These are phyloP conservation scores for Leptobrachium ailaonicum DNA, from an alignment of 2,113 vertebrate species.

Conservation along the genomic window DNA sequence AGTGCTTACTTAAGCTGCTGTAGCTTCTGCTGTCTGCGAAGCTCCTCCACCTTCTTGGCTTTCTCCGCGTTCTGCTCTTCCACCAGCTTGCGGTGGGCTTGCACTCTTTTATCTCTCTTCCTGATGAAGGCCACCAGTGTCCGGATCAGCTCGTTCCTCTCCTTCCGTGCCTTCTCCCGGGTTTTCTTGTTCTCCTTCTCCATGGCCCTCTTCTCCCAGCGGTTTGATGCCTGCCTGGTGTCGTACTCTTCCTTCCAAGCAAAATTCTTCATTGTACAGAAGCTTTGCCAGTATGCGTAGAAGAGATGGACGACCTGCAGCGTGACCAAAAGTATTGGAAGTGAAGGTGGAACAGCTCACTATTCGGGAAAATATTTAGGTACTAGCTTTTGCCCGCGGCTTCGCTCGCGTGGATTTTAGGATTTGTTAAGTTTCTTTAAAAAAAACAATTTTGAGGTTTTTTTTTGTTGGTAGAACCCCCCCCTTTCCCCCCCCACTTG, in stretches of 20 bases:
- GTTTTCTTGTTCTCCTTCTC: constrained; percentile 97
- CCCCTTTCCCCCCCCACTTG: too few relatives aligned
- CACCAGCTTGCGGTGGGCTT: constrained; percentile 86
- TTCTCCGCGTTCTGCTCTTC: constrained; percentile 94
- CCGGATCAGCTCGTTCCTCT: constrained; percentile 86
- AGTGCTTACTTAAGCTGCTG: constrained; percentile 82
- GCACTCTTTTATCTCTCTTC: constrained; percentile 88
- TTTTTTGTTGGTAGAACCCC: too few relatives aligned
- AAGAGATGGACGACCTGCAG: constrained; percentile 88
- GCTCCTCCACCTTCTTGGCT: constrained; percentile 80
- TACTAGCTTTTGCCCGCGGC: too few relatives aligned
- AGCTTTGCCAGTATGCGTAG: constrained; percentile 97
- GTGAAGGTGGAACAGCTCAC: too few relatives aligned
- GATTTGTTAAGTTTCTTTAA: not conserved
- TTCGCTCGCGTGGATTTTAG: too few relatives aligned
- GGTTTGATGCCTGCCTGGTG: constrained; percentile 90
- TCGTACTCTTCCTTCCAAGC: constrained; percentile 97
- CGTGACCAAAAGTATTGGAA: not conserved
- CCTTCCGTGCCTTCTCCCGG: constrained; percentile 85
- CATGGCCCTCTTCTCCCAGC: constrained; percentile 97
- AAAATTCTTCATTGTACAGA: constrained; percentile 89
- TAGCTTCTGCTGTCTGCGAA: constrained; percentile 84
- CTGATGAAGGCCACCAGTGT: constrained; percentile 90
- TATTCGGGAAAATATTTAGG: not conserved
- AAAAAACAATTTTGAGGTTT: too few relatives aligned